phyloP scores from a whole-genome alignment of 2,113 vertebrate genomes.

The Acanthochromis polyacanthus region DNA sequence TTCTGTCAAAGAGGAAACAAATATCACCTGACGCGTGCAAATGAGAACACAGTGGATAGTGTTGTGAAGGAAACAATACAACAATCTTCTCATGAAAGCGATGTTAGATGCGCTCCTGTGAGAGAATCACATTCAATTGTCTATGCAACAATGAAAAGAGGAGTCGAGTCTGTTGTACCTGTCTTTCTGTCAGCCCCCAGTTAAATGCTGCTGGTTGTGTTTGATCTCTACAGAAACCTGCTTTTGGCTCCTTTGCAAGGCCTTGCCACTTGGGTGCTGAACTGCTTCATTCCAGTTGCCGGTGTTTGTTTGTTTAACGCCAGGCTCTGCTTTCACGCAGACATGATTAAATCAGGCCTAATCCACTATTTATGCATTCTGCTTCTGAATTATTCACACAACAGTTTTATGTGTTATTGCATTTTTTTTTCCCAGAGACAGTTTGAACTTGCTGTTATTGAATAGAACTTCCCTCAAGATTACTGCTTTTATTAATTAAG shows the following conservation, averaged over 20 bases:
- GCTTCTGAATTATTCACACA: constrained; percentile 85
- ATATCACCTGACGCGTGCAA: constrained; percentile 39
- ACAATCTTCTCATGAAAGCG: constrained; percentile 41
- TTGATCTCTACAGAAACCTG: constrained; percentile 72
- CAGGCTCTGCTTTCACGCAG: constrained; percentile 73
- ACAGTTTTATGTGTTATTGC: constrained; percentile 85
- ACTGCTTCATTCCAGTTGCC: constrained; percentile 71
- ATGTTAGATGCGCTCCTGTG: constrained; percentile 43
- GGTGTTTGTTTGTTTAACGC: constrained; percentile 81
- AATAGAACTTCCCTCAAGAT: constrained; percentile 74
- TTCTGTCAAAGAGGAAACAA: constrained; percentile 44
- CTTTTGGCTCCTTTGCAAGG: constrained; percentile 68
- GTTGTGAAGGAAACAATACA: constrained; percentile 53
- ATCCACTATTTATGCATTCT: constrained; percentile 86
- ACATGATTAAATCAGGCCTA: constrained; percentile 87
- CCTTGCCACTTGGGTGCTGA: constrained; percentile 73
- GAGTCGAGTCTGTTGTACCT: constrained; percentile 48
- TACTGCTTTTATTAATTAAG: constrained; percentile 83
- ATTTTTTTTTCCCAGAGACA: constrained; percentile 80
- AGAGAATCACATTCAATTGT: constrained; percentile 51
- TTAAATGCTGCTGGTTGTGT: constrained; percentile 62
- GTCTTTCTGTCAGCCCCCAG: constrained; percentile 50
- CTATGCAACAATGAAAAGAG: constrained; percentile 40
- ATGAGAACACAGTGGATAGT: constrained; percentile 26
- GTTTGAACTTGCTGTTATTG: constrained; percentile 77